Conservation (phyloP, 2,888 invertebrate genomes). For the Erebia palarica region DNA sequence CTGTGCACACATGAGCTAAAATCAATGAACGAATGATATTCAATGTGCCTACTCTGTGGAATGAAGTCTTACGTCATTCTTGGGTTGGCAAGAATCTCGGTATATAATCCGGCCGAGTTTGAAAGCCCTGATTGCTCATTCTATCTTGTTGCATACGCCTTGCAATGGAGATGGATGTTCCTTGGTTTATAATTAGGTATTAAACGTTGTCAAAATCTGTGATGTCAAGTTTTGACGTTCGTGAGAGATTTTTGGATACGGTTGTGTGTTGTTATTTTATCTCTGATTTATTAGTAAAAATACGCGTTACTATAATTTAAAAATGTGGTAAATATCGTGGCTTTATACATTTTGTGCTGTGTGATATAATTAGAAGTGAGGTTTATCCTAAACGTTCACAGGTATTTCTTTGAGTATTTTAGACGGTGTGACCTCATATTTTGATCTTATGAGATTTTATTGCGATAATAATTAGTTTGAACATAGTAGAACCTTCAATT, state of each 20-base stretch:
- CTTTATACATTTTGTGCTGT: conserved; percentile 33
- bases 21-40: conserved; percentile 38
- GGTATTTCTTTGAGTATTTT: conserved; percentile 17
- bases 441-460: conserved; percentile 35
- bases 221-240: conserved; percentile 41
- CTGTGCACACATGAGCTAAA: conserved; percentile 20
- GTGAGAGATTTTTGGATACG: conserved; percentile 56
- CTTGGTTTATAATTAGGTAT: conserved; percentile 26
- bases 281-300: conserved; percentile 37
- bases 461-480: not conserved
- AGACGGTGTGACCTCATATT: conserved; percentile 59
- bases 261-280: conserved; percentile 46
- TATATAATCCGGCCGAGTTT: conserved; percentile 51
- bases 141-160: conserved; percentile 6
- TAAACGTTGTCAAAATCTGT: conserved; percentile 38
- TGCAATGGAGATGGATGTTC: not conserved
- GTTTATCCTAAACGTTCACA: not conserved
- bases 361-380: conserved; percentile 23
- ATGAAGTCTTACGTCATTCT: conserved; percentile 62
- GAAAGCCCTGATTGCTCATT: conserved; percentile 40
- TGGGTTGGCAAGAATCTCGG: conserved; percentile 63
- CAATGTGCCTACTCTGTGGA: not conserved
- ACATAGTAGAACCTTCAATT: conserved; percentile 18
- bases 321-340: conserved; percentile 18
- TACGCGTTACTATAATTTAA: not conserved